These are phyloP conservation scores for Strix occidentalis DNA, from an alignment of 2,797 vertebrate genomes.

Conservation along the genomic window DNA sequence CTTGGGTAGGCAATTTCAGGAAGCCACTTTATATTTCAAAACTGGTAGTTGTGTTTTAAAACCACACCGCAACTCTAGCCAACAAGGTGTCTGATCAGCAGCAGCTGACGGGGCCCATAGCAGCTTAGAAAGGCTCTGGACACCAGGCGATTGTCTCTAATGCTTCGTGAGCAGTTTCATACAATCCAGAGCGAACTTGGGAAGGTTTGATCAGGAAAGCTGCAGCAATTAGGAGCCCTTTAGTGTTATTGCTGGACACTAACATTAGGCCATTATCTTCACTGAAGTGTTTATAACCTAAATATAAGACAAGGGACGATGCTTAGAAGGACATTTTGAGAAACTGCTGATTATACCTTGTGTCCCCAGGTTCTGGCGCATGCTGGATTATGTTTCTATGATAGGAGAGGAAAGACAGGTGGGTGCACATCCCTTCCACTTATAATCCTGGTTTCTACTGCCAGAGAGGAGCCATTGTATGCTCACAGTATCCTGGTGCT, in stretches of 20 bases:
- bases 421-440: neutral
- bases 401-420: neutral
- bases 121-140: neutral
- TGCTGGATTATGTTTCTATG: neutral
- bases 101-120: fast-evolving
- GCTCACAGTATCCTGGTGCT: neutral
- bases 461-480: neutral
- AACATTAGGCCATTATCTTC: neutral
- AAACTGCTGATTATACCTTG: neutral
- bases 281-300: neutral
- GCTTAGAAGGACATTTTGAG: neutral
- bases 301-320: neutral
- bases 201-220: neutral
- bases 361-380: neutral
- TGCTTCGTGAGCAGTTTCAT: neutral
- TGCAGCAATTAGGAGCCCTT: neutral
- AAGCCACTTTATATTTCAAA: neutral
- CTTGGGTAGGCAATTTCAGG: neutral
- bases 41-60: neutral
- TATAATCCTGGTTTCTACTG: neutral
- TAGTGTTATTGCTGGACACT: neutral
- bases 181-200: neutral
- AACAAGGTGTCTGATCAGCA: neutral
- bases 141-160: neutral
- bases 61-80: neutral